Percentiles rank a stretch among this genome's conserved stretches.
These are phyloP conservation scores for Mormyrus lacerda DNA, from an alignment of 2,113 vertebrate genomes.

Conservation along the genomic window DNA sequence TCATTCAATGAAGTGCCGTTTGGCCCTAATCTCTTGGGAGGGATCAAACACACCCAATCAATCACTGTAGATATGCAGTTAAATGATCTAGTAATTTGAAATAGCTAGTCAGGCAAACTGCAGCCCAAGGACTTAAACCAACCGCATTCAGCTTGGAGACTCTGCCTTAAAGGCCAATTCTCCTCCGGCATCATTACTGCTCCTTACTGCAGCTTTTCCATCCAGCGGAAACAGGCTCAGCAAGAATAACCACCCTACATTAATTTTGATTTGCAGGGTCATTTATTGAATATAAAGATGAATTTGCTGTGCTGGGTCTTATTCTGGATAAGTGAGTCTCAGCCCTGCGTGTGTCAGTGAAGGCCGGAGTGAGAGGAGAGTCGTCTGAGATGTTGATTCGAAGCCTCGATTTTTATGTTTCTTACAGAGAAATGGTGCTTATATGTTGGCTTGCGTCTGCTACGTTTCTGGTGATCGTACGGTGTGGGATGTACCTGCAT, in stretches of 20 bases:
- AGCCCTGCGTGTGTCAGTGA: background rate
- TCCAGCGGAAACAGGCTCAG: background rate
- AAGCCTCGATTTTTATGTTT: background rate
- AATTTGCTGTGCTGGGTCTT: background rate
- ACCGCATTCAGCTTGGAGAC: background rate
- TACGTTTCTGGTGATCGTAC: background rate
- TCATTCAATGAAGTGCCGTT: background rate
- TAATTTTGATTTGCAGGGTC: constrained; percentile 6
- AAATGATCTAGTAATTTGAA: background rate
- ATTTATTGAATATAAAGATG: constrained; percentile 7
- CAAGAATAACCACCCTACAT: background rate
- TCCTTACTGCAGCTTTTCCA: background rate
- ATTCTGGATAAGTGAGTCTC: background rate
- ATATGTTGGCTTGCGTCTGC: background rate
- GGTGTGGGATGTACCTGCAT: background rate
- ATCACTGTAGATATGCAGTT: background rate
- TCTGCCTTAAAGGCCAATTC: background rate
- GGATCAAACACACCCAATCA: background rate
- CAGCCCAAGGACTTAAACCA: background rate
- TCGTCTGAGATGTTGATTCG: background rate
- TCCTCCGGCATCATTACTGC: background rate
- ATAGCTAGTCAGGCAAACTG: background rate
- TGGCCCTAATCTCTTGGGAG: background rate
- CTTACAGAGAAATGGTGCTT: background rate
- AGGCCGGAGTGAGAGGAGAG: background rate